Evolutionary conservation across 92 coral and sea anemone species (phyloP).

Genomic region (Epizoanthus illoricatus): DNA sequence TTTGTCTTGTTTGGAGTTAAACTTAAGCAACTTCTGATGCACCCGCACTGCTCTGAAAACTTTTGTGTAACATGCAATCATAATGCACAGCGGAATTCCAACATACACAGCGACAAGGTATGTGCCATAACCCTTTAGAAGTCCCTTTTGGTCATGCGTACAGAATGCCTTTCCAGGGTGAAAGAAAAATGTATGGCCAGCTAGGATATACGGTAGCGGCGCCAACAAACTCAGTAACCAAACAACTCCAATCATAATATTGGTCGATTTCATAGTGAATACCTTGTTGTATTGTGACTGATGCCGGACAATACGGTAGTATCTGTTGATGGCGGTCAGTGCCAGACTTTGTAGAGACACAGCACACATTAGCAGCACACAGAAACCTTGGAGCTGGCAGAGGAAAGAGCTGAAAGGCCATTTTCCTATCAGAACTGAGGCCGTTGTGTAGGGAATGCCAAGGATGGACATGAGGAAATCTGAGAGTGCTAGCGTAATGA

Average conservation of each 20-base stretch:
- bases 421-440: conserved; percentile 37
- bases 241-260: conserved; percentile 40
- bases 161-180: conserved; percentile 72
- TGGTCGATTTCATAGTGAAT: conserved; percentile 54
- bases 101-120: conserved; percentile 56
- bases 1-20: conserved; percentile 1
- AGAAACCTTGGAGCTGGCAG: conserved; percentile 67
- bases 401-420: conserved; percentile 52
- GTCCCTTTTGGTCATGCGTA: conserved; percentile 50
- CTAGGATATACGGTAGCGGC: conserved; percentile 59
- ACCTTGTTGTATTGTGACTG: conserved; percentile 51
- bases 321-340: conserved; percentile 62
- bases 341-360: conserved; percentile 42
- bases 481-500: conserved; percentile 8
- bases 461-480: neutral
- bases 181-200: conserved; percentile 56
- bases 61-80: conserved; percentile 51
- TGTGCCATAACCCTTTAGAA: conserved; percentile 53
- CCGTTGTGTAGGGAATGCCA: conserved; percentile 55
- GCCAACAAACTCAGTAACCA: conserved; percentile 66
- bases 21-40: conserved; percentile 35
- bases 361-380: conserved; percentile 40
- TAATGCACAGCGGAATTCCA: conserved; percentile 50
- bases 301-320: conserved; percentile 54
- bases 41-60: conserved; percentile 61